These are phyloP conservation scores for Cistogaster globosa DNA, from an alignment of 2,888 invertebrate species.

Conservation along the genomic window DNA sequence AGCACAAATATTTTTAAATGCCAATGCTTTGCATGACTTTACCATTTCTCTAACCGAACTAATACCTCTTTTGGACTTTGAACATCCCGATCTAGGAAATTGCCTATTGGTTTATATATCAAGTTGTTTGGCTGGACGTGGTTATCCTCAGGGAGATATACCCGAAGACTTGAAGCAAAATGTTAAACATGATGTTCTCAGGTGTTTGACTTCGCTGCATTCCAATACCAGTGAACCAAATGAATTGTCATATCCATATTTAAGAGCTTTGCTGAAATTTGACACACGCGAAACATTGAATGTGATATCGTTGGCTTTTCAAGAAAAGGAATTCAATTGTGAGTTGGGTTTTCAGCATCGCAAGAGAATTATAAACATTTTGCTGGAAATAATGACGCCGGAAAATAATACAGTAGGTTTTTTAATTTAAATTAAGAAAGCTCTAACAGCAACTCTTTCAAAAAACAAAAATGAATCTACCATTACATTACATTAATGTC, in stretches of 20 bases:
- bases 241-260: slow-evolving; percentile 88
- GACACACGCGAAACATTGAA: slow-evolving; percentile 94
- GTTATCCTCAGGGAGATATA: slow-evolving; percentile 91
- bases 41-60: slow-evolving; percentile 89
- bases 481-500: neutral
- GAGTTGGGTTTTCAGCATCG: slow-evolving; percentile 88
- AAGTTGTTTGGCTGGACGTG: slow-evolving; percentile 93
- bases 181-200: slow-evolving; percentile 89
- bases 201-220: slow-evolving; percentile 88
- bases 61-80: slow-evolving; percentile 84
- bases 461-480: neutral
- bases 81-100: slow-evolving; percentile 87
- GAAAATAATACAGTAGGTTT: slow-evolving; percentile 87
- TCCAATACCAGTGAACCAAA: slow-evolving; percentile 85
- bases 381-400: slow-evolving; percentile 89
- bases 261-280: slow-evolving; percentile 90
- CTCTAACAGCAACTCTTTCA: too few relatives aligned
- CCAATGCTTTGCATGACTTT: slow-evolving; percentile 90
- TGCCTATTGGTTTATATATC: slow-evolving; percentile 93
- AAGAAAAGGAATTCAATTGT: slow-evolving; percentile 90
- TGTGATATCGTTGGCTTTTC: slow-evolving; percentile 92
- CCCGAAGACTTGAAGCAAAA: slow-evolving; percentile 85
- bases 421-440: neutral
- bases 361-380: slow-evolving; percentile 90
- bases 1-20: slow-evolving; percentile 88